These are phyloP conservation scores for Synergus gifuensis DNA, from an alignment of 2,888 invertebrate genomes.

Conservation along the genomic window DNA sequence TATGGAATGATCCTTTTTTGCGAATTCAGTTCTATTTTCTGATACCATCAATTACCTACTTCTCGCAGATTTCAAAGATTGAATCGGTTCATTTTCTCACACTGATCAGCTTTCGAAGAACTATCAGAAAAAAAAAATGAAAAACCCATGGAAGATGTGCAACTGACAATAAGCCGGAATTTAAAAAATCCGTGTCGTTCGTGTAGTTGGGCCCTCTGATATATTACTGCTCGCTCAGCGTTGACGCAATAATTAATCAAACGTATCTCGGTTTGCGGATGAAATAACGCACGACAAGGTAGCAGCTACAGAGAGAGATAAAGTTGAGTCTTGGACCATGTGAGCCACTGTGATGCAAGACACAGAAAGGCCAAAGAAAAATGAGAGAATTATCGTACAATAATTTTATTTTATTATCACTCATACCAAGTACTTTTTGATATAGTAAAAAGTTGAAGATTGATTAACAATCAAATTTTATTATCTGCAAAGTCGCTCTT, in stretches of 20 bases:
- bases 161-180: slow-evolving; percentile 51
- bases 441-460: not conserved
- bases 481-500: not conserved
- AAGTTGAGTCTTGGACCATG: not conserved
- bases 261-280: slow-evolving; percentile 61
- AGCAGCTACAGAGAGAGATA: slow-evolving; percentile 47
- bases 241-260: slow-evolving; percentile 63
- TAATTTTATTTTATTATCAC: not conserved
- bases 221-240: slow-evolving; percentile 58
- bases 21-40: not conserved
- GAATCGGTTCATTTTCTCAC: slow-evolving; percentile 35
- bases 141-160: slow-evolving; percentile 21
- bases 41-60: not conserved
- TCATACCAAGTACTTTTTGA: not conserved
- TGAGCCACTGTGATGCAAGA: slow-evolving; percentile 1
- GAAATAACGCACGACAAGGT: slow-evolving; percentile 53
- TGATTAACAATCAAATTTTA: not conserved
- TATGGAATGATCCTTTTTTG: not conserved
- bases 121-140: not conserved
- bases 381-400: not conserved
- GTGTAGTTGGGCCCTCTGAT: slow-evolving; percentile 58
- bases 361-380: not conserved
- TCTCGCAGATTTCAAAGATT: slow-evolving; percentile 20
- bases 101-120: slow-evolving; percentile 33
- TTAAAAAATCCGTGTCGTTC: slow-evolving; percentile 59